Evolutionary conservation across 2,113 vertebrate genomes (phyloP), one percentile per base, ranked within the genome.

Genomic region (Podiceps cristatus): DNA sequence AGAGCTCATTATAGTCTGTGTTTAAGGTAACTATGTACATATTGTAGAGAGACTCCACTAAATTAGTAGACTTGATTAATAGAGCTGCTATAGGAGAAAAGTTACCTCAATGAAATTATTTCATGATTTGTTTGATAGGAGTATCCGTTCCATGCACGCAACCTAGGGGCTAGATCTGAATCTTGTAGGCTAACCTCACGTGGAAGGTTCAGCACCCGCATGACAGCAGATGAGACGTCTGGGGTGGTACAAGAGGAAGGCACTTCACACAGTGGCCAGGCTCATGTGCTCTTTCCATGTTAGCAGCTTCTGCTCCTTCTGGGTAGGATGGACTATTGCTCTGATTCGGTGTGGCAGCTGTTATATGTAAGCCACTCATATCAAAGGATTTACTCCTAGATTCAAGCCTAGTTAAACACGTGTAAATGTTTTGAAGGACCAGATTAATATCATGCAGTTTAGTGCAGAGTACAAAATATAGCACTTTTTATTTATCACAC

Each of bases 151-250:
- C 29, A 3, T 25, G 47, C 18, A 35, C 16, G 5, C 18, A 49
- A 45, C 10, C 4, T 3, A 29, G 27, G 42, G 19, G 8, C 22
- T 44, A 17, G 37, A 3, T 29, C 20, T 72, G 64, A 79, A 5
- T 42, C 64, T 49, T 3, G 1, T 14, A 45, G 62, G 84, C 18
- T 52, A 10, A 40, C 1, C 8, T 25, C 11, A 14, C 1, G 0
- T 29, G 45, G 14, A 55, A 59, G 6, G 11, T 4, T 86, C 88
- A 58, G 31, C 18, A 49, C 11, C 20, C 3, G 1, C 40, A 16
- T 1, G 8, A 19, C 20, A 45, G 7, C 0, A 2, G 45, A 18
- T n/a, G 60, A 35, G 47, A 66, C 56, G 3, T 7, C 24, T 88
- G 60, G 27, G 9, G 4, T 33, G 29, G 31, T 50, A 29, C 37